Evolutionary conservation across 1,140 invertebrate genomes (phyloP).

Genomic region (Drosophila sturtevanti): DNA sequence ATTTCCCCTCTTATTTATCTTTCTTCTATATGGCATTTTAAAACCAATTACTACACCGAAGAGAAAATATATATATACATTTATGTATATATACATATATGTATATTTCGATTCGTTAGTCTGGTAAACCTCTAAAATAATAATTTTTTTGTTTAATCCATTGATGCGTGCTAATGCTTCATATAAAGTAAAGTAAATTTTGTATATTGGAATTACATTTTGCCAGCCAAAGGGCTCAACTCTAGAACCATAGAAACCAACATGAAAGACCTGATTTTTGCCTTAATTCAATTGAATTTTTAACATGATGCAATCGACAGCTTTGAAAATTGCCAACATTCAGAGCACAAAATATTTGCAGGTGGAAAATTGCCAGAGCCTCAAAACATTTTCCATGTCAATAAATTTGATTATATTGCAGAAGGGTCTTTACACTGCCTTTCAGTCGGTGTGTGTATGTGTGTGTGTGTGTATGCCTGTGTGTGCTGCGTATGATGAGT

Average conservation of each 20-base stretch:
- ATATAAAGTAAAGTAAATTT: background rate
- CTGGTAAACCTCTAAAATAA: background rate
- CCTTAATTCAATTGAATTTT: constrained; percentile 70
- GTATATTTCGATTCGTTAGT: too few relatives aligned
- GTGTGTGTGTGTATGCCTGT: background rate
- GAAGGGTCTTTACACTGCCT: background rate
- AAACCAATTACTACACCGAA: too few relatives aligned
- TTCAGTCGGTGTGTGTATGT: background rate
- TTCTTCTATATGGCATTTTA: too few relatives aligned
- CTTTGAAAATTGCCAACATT: constrained; percentile 60
- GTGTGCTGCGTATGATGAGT: background rate
- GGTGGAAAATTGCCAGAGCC: constrained; percentile 36
- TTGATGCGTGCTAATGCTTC: background rate
- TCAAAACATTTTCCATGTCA: constrained; percentile 67
- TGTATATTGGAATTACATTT: background rate
- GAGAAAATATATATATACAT: too few relatives aligned
- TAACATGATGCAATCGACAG: constrained; percentile 69
- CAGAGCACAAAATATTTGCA: constrained; percentile 40
- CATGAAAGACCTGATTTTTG: constrained; percentile 15
- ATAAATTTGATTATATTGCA: constrained; percentile 66
- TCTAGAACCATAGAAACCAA: background rate
- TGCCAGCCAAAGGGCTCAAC: background rate
- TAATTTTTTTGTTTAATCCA: background rate
- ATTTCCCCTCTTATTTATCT: too few relatives aligned
- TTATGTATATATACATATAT: background rate